Base-by-base conservation (phyloP, 37 sponge, comb jelly and placozoan species). In the Beroe forskalii region DNA sequence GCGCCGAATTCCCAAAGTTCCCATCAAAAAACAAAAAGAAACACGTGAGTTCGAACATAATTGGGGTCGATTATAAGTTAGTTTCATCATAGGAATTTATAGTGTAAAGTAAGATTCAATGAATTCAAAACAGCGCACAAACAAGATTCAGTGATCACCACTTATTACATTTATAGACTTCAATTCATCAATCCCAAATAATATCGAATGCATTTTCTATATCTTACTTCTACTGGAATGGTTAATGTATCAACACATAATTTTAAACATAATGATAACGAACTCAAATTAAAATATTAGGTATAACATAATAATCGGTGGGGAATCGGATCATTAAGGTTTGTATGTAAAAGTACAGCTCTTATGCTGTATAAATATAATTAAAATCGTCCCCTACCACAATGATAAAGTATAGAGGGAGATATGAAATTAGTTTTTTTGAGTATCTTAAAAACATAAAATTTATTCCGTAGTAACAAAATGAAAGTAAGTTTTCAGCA, bases 61-160 rank as follows among this genome's bases (percentile, higher is more conserved):
- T 48, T 48, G 55, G 55, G 55, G 55, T 12, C 55, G 55, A 48
- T 48, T 48, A 48, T 48, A 48, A 48, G 55, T 48, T 48, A 48
- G 55, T 17, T n/a, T 48, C 55, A 48, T 12, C 55, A 48, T 48
- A 12, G 55, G 55, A 17, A 48, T 6, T n/a, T 48, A 48, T 12
- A 48, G 55, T 48, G 55, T 48, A 17, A 48, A 48, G 55, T 17
- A 48, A 12, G 55, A 48, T 48, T 48, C 12, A 48, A 48, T 48
- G 55, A 69, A 69, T 69, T 69, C 72, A 69, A 36, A 69, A 69
- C 72, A 69, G 72, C 72, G 72, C 72, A 69, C 72, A 69, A 27
- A 69, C 72, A 69, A 32, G 72, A 36, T 69, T 69, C 72, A 36
- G 55, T 48, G 55, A 48, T 48, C n/a, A n/a, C n/a, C n/a, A 12